Evolutionary conservation across 2,888 invertebrate species (phyloP).

Genomic region (Dicyrtomina minuta): DNA sequence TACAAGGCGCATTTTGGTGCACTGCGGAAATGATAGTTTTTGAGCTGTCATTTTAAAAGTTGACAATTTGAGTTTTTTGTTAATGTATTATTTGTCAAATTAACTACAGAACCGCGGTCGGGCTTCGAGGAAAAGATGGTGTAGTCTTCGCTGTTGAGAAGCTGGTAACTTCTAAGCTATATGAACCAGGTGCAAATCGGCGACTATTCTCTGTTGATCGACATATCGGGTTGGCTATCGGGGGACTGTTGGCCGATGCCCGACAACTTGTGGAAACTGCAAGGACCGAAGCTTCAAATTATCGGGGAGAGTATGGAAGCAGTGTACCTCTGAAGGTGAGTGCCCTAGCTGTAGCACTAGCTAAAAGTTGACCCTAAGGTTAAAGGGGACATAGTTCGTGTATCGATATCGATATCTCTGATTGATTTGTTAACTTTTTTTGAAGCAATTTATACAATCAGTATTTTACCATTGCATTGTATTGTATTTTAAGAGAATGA

Average conservation of each 20-base stretch:
- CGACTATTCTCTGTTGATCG: constrained; percentile 89
- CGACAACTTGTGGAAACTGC: constrained; percentile 90
- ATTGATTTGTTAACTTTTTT: background rate
- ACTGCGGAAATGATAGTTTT: background rate
- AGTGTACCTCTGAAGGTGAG: constrained; percentile 79
- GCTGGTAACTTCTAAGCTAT: constrained; percentile 87
- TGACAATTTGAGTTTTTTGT: background rate
- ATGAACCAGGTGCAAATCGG: constrained; percentile 87
- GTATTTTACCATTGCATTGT: constrained; percentile 9
- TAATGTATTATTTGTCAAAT: background rate
- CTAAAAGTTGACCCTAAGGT: constrained; percentile 21
- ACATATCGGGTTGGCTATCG: constrained; percentile 92
- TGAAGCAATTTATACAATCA: too few species aligned
- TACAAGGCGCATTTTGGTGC: too few species aligned
- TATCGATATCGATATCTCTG: too few species aligned
- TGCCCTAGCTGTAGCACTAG: too few species aligned
- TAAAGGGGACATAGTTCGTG: too few species aligned
- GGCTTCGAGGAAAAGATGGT: constrained; percentile 90
- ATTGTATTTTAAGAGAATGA: too few species aligned
- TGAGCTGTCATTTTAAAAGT: background rate
- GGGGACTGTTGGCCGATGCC: constrained; percentile 91
- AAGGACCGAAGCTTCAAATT: constrained; percentile 89
- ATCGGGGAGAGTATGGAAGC: constrained; percentile 83
- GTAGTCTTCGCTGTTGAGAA: constrained; percentile 98
- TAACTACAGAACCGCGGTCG: constrained; percentile 82